A percentile compares a stretch with the other conserved stretches of the same genome.
These are phyloP conservation scores for Aphidius ervi DNA, from an alignment of 1,140 invertebrate genomes.

Conservation along the genomic window DNA sequence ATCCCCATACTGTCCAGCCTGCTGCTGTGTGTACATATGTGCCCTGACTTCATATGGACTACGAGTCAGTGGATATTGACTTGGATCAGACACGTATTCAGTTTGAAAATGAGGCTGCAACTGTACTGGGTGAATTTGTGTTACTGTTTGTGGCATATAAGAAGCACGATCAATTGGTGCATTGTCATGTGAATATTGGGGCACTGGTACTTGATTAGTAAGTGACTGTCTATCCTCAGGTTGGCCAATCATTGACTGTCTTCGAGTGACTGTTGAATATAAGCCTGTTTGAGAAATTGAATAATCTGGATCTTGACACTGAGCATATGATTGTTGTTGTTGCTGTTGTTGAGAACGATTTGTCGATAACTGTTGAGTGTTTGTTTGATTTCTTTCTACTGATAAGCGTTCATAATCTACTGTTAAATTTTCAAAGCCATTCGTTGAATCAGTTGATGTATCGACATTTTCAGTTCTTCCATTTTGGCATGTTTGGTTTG, in stretches of 20 bases:
- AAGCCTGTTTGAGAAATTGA: conserved; percentile 24
- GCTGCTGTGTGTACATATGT: conserved; percentile 39
- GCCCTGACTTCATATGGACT: conserved; percentile 43
- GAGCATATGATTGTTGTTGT: conserved; percentile 22
- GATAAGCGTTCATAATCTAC: conserved; percentile 36
- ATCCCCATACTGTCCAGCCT: conserved; percentile 36
- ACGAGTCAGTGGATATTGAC: conserved; percentile 46
- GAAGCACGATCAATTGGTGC: conserved; percentile 34
- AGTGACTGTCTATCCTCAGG: conserved; percentile 40
- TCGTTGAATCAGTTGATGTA: conserved; percentile 41
- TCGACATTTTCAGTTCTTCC: conserved; percentile 29
- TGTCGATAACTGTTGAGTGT: conserved; percentile 15
- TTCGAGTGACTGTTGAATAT: conserved; percentile 21
- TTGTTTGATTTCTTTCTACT: conserved; percentile 25
- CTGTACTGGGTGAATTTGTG: conserved; percentile 45
- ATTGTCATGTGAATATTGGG: conserved; percentile 42
- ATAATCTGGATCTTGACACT: conserved; percentile 9
- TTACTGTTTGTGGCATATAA: conserved; percentile 40
- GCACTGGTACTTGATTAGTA: conserved; percentile 36
- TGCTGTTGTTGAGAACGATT: conserved; percentile 24
- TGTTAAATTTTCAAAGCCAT: conserved; percentile 46
- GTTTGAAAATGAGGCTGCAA: conserved; percentile 40
- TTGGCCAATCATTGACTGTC: conserved; percentile 34
- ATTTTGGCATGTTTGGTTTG: conserved; percentile 30
- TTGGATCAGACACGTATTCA: conserved; percentile 37